Evolutionary conservation across 2,797 vertebrate species (phyloP), one percentile per base, ranked within the genome.

Genomic region (Melanotaenia trifasciata): DNA sequence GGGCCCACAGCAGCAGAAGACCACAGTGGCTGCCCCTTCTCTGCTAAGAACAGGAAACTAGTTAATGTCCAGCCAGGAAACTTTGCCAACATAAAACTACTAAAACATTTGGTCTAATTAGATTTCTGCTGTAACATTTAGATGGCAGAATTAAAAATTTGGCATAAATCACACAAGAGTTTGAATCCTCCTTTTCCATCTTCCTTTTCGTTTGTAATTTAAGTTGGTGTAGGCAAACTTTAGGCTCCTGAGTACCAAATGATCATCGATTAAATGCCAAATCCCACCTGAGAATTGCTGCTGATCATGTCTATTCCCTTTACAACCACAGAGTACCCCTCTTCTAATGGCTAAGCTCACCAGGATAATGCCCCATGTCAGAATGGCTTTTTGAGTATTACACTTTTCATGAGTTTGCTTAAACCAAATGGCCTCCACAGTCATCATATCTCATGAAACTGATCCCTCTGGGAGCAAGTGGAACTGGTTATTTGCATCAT

Each of bases 401-500:
- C 24, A 38, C 9, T 66, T 40, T 56, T 40, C 18, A 40, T 28
- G 9, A 12, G 28, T 9, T 14, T 3, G 57, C 36, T 40, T 32
- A 67, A 67, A 4, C 32, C 3, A 58, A 67, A 67, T 14, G 8
- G 12, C 22, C 26, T 66, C 24, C 33, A 53, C 14, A 20, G 64
- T 26, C 33, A 38, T 12, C 35, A 40, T 12, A 61, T 22, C 36
- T 40, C 6, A 28, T 28, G 64, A 2, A 13, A 3, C 1, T 32
- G 26, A 45, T 43, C 18, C 43, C 36, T 6, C 13, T 22, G 30
- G 38, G 56, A 22, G 13, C 13, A 22, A 26, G 20, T 36, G 53
- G 11, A 11, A 36, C 5, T 10, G 53, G 53, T 38, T 38, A 66
- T 56, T 66, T 14, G 7, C 33, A 66, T 56, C 14, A 65, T 65